Conservation (phyloP, 2,113 vertebrate species). For the Pelmatolapia mariae region DNA sequence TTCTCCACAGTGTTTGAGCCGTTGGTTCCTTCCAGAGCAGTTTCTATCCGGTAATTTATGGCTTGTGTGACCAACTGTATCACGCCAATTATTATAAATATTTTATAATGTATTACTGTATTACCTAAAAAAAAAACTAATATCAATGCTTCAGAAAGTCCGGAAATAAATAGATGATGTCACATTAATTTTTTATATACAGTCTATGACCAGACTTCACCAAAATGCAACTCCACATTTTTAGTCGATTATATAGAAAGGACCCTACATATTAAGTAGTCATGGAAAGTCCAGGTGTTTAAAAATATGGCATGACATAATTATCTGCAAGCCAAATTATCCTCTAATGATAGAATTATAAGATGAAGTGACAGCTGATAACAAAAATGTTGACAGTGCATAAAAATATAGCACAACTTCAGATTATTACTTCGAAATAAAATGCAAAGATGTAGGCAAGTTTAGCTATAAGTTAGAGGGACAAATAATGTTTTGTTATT, state of each 20-base stretch:
- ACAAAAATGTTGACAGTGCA: not conserved
- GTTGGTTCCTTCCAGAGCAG: not conserved
- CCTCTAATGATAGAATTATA: not conserved
- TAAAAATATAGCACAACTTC: not conserved
- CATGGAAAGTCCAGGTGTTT: not conserved
- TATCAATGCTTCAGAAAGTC: not conserved
- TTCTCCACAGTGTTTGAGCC: not conserved
- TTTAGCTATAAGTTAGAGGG: not conserved
- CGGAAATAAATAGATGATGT: not conserved
- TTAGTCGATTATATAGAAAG: not conserved
- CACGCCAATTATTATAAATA: not conserved
- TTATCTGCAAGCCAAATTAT: not conserved
- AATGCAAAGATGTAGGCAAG: not conserved
- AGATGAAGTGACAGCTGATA: not conserved
- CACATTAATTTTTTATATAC: not conserved
- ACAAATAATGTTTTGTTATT: not conserved
- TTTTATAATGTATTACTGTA: not conserved
- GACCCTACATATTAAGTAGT: not conserved
- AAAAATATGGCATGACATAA: not conserved
- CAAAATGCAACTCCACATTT: not conserved
- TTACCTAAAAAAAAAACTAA: not conserved
- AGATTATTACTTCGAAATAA: not conserved
- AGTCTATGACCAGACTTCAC: not conserved
- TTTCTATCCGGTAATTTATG: not conserved
- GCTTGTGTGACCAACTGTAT: not conserved